A percentile compares a stretch with the other conserved stretches of the same genome.
phyloP scores from a whole-genome alignment of 30 jellyfish, hydroid and myxozoan species.

The Mastigias papua region DNA sequence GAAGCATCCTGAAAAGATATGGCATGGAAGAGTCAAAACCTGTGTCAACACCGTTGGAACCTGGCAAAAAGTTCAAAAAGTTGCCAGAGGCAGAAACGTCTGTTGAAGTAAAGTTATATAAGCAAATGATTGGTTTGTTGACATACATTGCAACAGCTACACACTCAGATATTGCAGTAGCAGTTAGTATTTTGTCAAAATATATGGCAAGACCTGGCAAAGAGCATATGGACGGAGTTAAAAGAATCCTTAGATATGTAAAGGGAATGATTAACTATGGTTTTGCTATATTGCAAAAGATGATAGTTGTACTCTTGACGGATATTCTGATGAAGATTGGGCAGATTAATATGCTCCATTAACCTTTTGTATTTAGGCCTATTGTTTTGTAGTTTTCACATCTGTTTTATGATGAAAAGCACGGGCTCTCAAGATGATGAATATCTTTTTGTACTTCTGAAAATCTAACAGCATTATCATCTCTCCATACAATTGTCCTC shows the following conservation, averaged over 20 bases:
- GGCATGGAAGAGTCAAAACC: slow-evolving; percentile 38
- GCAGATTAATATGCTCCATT: not conserved
- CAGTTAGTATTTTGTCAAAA: slow-evolving; percentile 11
- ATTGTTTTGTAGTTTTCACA: not conserved
- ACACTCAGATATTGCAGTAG: slow-evolving; percentile 39
- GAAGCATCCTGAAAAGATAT: slow-evolving; percentile 30
- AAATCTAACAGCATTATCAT: not conserved
- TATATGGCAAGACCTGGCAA: slow-evolving; percentile 44
- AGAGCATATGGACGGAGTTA: slow-evolving; percentile 36
- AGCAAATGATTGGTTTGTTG: slow-evolving; percentile 18
- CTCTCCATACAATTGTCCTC: too few relatives aligned
- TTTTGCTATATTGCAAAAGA: not conserved
- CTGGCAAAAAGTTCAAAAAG: too few relatives aligned
- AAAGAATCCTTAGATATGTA: slow-evolving; percentile 11
- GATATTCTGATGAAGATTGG: not conserved
- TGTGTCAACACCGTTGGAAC: slow-evolving; percentile 56
- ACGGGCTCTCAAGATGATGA: not conserved
- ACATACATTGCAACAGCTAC: slow-evolving; percentile 22
- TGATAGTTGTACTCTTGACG: not conserved
- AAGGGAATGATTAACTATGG: slow-evolving; percentile 31
- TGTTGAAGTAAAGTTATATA: too few relatives aligned
- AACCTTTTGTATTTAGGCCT: not conserved
- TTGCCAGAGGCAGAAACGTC: too few relatives aligned
- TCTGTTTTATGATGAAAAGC: not conserved
- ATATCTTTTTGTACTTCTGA: not conserved